Conservation (phyloP, 2,113 vertebrate species). For the Percina caprodes region DNA sequence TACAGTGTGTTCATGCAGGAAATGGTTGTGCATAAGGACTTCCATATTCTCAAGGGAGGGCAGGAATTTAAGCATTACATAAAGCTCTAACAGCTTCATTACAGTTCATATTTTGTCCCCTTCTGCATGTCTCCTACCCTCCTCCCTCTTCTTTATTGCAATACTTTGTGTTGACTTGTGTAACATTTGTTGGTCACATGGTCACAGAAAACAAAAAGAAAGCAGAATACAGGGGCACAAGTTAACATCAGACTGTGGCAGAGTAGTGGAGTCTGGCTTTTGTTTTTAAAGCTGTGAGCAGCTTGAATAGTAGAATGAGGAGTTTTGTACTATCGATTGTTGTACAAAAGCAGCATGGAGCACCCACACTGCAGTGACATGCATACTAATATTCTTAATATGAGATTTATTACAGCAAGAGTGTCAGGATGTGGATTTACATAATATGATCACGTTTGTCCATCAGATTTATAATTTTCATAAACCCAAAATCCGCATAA, state of each 20-base stretch:
- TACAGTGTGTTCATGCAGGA: slow-evolving; percentile 14
- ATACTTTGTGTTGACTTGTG: slow-evolving; percentile 31
- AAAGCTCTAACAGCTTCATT: slow-evolving; percentile 55
- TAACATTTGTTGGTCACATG: slow-evolving; percentile 16
- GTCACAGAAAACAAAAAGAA: slow-evolving; percentile 6
- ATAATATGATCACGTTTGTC: background rate
- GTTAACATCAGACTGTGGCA: background rate
- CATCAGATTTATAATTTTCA: background rate
- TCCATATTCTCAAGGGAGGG: slow-evolving; percentile 14
- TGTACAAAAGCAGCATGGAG: background rate
- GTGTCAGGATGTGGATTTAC: background rate
- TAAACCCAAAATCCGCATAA: slow-evolving; percentile 1
- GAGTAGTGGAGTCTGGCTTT: background rate
- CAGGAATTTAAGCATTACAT: slow-evolving; percentile 41
- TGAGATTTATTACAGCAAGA: background rate
- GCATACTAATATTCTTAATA: background rate
- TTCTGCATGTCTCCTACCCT: background rate
- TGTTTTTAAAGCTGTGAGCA: background rate
- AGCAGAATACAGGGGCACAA: background rate
- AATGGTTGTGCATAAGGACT: slow-evolving; percentile 12
- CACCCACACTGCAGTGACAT: background rate
- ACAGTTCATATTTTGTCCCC: slow-evolving; percentile 11
- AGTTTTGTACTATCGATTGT: background rate
- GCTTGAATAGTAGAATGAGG: background rate
- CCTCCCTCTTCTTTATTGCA: slow-evolving; percentile 19